Evolutionary conservation across 1,140 invertebrate genomes (phyloP).

Genomic region (Meloidogyne floridensis): DNA sequence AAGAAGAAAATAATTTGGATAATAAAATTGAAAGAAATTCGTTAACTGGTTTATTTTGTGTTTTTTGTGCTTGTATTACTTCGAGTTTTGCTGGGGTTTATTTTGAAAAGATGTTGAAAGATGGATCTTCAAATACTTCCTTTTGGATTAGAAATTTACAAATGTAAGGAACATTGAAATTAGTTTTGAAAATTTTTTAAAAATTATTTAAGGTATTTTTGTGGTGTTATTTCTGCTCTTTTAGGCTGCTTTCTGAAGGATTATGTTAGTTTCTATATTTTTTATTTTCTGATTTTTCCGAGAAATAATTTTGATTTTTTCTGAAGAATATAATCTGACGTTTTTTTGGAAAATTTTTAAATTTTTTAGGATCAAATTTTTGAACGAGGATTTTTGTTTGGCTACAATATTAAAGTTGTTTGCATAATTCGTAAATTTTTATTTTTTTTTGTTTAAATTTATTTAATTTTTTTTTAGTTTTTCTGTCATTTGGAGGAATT

Average conservation of each 20-base stretch:
- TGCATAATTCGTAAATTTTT: not conserved
- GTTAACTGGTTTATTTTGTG: constrained; percentile 57
- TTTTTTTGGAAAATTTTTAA: too few species aligned
- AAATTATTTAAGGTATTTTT: constrained; percentile 42
- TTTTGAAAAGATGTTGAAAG: constrained; percentile 66
- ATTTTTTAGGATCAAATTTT: not conserved
- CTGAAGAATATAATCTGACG: too few species aligned
- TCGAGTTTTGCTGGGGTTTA: constrained; percentile 66
- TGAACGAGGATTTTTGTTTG: not conserved
- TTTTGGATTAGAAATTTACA: constrained; percentile 65
- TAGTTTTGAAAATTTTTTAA: constrained; percentile 9
- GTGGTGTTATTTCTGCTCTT: constrained; percentile 39
- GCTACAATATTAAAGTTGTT: not conserved
- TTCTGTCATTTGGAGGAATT: constrained; percentile 61
- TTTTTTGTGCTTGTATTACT: constrained; percentile 61
- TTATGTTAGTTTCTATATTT: constrained; percentile 6
- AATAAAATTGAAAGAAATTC: constrained; percentile 46
- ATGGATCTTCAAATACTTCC: constrained; percentile 57
- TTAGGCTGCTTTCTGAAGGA: constrained; percentile 42
- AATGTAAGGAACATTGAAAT: constrained; percentile 40
- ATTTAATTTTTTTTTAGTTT: constrained; percentile 42
- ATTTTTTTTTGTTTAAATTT: not conserved
- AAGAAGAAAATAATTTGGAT: not conserved
- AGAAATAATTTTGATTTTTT: too few species aligned
- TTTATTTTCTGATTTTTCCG: not conserved